Evolutionary conservation across 2,113 vertebrate genomes (phyloP).

Genomic region (Maccullochella peelii): DNA sequence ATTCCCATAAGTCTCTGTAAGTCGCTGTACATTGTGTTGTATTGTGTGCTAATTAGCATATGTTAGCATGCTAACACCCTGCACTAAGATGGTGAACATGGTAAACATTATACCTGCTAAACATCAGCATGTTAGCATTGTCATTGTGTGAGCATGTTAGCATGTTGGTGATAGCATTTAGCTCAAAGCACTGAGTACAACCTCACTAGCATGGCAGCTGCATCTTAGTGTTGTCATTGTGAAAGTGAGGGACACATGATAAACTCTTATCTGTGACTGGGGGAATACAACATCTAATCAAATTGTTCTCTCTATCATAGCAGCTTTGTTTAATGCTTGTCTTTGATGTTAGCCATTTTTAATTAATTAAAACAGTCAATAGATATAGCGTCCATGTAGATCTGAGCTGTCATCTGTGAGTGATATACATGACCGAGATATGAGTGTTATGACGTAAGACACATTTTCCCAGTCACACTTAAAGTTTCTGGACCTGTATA

Average conservation of each 20-base stretch:
- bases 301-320: not conserved
- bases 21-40: not conserved
- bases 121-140: not conserved
- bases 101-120: not conserved
- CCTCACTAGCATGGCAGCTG: not conserved
- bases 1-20: not conserved
- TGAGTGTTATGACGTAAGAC: not conserved
- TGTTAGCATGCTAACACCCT: not conserved
- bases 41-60: not conserved
- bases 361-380: not conserved
- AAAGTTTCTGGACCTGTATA: constrained; percentile 8
- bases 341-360: not conserved
- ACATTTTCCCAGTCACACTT: constrained; percentile 5
- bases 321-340: not conserved
- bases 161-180: not conserved
- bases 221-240: not conserved
- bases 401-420: not conserved
- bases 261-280: not conserved
- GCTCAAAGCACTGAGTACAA: not conserved
- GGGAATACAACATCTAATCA: not conserved
- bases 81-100: not conserved
- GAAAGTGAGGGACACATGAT: not conserved
- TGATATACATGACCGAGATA: not conserved
- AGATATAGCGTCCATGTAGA: not conserved
- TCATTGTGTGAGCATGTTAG: no score